Evolutionary conservation across 2,797 vertebrate genomes (phyloP).

Genomic region (Anguilla obscura): DNA sequence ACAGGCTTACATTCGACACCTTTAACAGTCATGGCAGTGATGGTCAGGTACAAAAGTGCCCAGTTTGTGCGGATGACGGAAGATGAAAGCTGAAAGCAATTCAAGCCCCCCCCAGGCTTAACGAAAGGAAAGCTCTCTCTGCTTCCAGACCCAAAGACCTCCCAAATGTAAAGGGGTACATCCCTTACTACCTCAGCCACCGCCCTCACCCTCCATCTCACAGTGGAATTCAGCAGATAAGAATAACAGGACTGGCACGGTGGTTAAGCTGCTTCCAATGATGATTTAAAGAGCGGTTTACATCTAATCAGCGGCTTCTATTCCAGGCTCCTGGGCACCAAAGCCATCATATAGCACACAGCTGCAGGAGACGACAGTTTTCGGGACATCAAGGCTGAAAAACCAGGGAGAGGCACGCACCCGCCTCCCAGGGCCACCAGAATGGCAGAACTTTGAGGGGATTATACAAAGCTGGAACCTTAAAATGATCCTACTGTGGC

Average conservation of each 20-base stretch:
- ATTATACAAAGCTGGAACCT: not conserved
- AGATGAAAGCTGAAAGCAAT: not conserved
- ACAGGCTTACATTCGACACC: not conserved
- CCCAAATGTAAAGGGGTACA: not conserved
- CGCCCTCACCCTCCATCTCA: not conserved
- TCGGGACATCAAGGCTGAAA: not conserved
- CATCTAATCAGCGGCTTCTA: not conserved
- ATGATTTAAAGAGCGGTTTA: not conserved
- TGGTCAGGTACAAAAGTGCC: not conserved
- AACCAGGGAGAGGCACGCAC: no score
- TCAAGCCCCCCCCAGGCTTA: not conserved
- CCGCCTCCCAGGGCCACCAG: not conserved
- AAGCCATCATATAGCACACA: not conserved
- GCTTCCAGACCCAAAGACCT: not conserved
- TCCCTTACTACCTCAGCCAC: not conserved
- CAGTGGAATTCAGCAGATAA: not conserved
- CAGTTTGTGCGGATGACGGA: not conserved
- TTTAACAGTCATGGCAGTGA: not conserved
- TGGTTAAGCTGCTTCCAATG: slow-evolving; percentile 2
- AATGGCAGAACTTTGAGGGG: not conserved
- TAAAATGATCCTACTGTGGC: not conserved
- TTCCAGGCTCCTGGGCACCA: not conserved
- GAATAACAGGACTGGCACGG: not conserved
- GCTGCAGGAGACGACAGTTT: not conserved
- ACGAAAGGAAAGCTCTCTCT: not conserved